Evolutionary conservation across 2,113 vertebrate species (phyloP), one percentile per base, ranked within the genome.

Genomic region (Periophthalmodon schlosseri): DNA sequence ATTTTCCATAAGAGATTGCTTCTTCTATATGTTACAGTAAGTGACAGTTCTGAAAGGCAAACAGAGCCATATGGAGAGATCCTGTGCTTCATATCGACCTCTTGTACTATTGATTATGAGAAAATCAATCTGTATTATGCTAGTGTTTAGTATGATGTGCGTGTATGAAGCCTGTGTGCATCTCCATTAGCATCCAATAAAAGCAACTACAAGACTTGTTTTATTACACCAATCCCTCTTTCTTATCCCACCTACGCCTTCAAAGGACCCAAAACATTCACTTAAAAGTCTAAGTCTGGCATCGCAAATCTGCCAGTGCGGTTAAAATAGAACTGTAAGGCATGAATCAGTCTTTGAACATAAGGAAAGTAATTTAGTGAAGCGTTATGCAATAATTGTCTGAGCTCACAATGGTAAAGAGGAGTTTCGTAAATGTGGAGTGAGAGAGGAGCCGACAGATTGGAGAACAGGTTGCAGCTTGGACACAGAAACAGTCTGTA

Each of bases 201-300:
- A 60, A 57, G 39, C 68, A 60, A 18, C 58, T 49, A 68, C 33
- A 9, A 60, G 20, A 23, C 5, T 60, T 24, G 33, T 77, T 91
- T 87, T 84, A 87, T 82, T 80, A 61, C 50, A 49, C 20, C 24
- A 64, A 69, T 78, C 66, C 46, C 67, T 85, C 57, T 73, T 78
- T 86, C 79, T 83, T 74, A 77, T 73, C 76, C 73, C 78, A 76
- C 79, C 81, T 77, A 72, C 77, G 72, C 86, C 84, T 77, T 77
- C 86, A 89, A 83, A 85, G 90, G 86, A 66, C 24, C 82, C 73
- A 85, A 77, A 71, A 71, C 63, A 79, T 79, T 83, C 74, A 47
- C 77, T 84, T 69, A 60, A 67, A 82, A 74, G 79, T 68, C 90
- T 88, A 89, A 89, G 88, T 90, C 83, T 85, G 87, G 86, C 80